phyloP scores from a whole-genome alignment of 2,888 invertebrate genomes.

The Platynereis dumerilii region DNA sequence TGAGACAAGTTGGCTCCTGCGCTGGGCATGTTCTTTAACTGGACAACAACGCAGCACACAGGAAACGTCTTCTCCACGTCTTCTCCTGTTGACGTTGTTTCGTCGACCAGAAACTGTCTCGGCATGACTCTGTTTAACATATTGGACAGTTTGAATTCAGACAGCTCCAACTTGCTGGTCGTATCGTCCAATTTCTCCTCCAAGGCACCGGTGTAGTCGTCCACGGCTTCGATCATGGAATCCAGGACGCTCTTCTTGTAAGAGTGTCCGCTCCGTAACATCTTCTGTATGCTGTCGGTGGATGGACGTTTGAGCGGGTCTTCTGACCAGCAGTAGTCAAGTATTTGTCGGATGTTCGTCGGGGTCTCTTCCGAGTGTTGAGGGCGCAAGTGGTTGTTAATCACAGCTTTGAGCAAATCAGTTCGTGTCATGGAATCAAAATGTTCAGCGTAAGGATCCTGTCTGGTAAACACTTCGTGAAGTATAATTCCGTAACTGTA shows the following conservation, averaged over 20 bases:
- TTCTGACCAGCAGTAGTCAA: slow-evolving; percentile 51
- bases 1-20: not conserved
- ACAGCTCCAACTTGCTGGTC: not conserved
- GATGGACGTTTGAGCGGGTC: slow-evolving; percentile 44
- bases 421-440: slow-evolving; percentile 30
- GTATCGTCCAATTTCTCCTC: slow-evolving; percentile 44
- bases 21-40: too few relatives aligned
- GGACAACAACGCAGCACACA: too few relatives aligned
- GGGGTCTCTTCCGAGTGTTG: slow-evolving; percentile 32
- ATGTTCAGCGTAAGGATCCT: slow-evolving; percentile 50
- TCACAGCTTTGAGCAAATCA: slow-evolving; percentile 44
- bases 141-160: not conserved
- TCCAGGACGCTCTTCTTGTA: slow-evolving; percentile 47
- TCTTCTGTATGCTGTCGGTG: slow-evolving; percentile 45
- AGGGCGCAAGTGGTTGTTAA: slow-evolving; percentile 24
- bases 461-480: slow-evolving; percentile 51
- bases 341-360: slow-evolving; percentile 40
- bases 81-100: not conserved
- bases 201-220: slow-evolving; percentile 47
- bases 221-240: slow-evolving; percentile 55
- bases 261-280: slow-evolving; percentile 41
- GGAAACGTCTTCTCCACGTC: too few relatives aligned
- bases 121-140: not conserved
- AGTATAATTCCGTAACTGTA: slow-evolving; percentile 56
- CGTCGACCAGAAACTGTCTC: not conserved